Evolutionary conservation across 2,797 vertebrate species (phyloP).

Genomic region (Gouania willdenowi): DNA sequence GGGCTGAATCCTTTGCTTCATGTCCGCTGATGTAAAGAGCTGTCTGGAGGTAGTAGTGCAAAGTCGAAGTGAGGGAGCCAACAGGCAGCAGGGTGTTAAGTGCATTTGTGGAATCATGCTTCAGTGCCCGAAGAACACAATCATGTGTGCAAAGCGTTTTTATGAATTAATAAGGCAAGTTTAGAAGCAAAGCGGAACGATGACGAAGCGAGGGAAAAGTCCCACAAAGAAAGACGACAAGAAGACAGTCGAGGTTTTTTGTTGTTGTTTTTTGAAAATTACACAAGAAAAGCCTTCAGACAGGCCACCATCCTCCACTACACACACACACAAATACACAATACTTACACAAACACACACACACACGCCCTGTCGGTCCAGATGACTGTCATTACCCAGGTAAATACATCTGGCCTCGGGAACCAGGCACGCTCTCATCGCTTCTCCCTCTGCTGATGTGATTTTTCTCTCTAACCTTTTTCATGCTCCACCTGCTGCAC

Average conservation of each 20-base stretch:
- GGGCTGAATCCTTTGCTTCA: conserved; percentile 19
- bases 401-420: conserved; percentile 73
- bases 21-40: conserved; percentile 12
- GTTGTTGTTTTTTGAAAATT: conserved; percentile 32
- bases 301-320: conserved; percentile 43
- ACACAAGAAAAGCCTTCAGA: conserved; percentile 18
- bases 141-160: conserved; percentile 82
- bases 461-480: conserved; percentile 60
- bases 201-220: conserved; percentile 8
- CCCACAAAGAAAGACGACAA: neutral
- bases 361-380: conserved; percentile 42
- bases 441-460: conserved; percentile 53
- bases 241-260: conserved; percentile 15
- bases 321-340: conserved; percentile 14
- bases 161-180: conserved; percentile 87
- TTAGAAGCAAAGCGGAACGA: conserved; percentile 68
- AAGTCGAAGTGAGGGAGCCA: conserved; percentile 12
- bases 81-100: conserved; percentile 23
- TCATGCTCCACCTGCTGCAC: conserved; percentile 55
- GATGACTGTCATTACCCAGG: conserved; percentile 75
- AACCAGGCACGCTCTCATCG: conserved; percentile 48
- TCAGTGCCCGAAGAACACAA: conserved; percentile 79
- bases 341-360: conserved; percentile 8
- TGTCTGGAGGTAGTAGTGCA: conserved; percentile 22
- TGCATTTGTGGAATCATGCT: conserved; percentile 51